Evolutionary conservation across 2,888 invertebrate genomes (phyloP).

Genomic region (Coleophora deauratella): DNA sequence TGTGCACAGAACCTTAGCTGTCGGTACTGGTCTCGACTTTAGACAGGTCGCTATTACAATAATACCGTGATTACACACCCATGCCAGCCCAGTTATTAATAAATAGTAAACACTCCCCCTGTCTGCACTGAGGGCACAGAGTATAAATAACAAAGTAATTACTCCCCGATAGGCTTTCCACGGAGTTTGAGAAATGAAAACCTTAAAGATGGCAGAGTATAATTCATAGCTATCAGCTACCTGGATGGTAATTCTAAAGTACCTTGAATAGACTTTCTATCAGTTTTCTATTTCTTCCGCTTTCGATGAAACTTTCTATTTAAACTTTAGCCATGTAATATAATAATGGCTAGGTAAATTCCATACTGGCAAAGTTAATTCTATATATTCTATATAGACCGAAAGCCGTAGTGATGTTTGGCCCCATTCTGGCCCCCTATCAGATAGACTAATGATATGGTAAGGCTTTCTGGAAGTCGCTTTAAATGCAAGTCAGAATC

Average conservation of each 20-base stretch:
- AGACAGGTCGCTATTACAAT: conserved; percentile 55
- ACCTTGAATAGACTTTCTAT: conserved; percentile 10
- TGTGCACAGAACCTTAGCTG: conserved; percentile 20
- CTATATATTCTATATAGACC: too few species aligned
- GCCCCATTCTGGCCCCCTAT: too few species aligned
- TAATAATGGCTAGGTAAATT: conserved; percentile 16
- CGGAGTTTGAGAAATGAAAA: conserved; percentile 53
- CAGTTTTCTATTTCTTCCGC: conserved; percentile 10
- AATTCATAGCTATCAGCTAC: conserved; percentile 24
- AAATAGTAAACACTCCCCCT: conserved; percentile 50
- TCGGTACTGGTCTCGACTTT: conserved; percentile 29
- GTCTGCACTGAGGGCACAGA: conserved; percentile 42
- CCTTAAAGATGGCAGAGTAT: conserved; percentile 30
- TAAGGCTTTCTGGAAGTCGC: too few species aligned
- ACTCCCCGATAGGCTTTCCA: conserved; percentile 48
- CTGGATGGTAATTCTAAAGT: conserved; percentile 7
- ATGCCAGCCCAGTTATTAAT: conserved; percentile 52
- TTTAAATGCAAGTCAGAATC: too few species aligned
- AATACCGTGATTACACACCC: conserved; percentile 48
- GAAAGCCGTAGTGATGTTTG: too few species aligned
- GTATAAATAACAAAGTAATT: conserved; percentile 62
- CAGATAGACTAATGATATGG: too few species aligned
- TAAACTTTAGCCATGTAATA: conserved; percentile 18
- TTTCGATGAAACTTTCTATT: conserved; percentile 1
- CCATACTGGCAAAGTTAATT: too few species aligned